phyloP scores from a whole-genome alignment of 2,797 vertebrate species.

The Cyprinodon diabolis region DNA sequence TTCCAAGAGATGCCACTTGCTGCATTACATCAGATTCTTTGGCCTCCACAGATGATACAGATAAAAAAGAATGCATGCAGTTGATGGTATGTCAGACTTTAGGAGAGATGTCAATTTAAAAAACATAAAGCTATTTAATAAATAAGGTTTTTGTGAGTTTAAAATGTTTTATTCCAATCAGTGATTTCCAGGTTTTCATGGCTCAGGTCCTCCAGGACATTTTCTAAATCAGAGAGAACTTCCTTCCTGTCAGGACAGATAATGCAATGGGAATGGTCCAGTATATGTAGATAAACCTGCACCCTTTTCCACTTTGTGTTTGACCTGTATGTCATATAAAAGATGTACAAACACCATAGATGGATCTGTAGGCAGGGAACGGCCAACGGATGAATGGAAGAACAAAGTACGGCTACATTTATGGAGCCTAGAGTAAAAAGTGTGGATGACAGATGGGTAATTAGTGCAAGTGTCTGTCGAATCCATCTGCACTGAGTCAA shows the following conservation, averaged over 20 bases:
- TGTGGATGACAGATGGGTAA: slow-evolving; percentile 65
- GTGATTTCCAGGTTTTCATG: slow-evolving; percentile 7
- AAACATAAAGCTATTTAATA: too few species aligned
- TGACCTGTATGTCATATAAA: slow-evolving; percentile 39
- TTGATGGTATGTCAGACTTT: background rate
- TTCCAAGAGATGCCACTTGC: background rate
- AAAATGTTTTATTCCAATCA: background rate
- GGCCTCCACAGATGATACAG: background rate
- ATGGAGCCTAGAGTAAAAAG: slow-evolving; percentile 39
- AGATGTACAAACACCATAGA: slow-evolving; percentile 3
- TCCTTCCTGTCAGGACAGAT: slow-evolving; percentile 43
- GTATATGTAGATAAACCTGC: slow-evolving; percentile 59
- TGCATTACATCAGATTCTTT: background rate
- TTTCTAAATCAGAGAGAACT: slow-evolving; percentile 45
- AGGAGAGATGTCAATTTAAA: background rate
- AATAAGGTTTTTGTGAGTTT: background rate
- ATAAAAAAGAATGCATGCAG: background rate
- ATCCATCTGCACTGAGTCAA: slow-evolving; percentile 54
- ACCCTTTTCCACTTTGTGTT: slow-evolving; percentile 28
- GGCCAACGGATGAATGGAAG: slow-evolving; percentile 44
- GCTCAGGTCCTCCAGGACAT: slow-evolving; percentile 14
- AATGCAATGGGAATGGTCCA: slow-evolving; percentile 44
- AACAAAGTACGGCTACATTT: slow-evolving; percentile 28
- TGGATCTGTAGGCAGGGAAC: slow-evolving; percentile 21
- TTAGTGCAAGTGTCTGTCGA: slow-evolving; percentile 48